Evolutionary conservation across 2,113 vertebrate species (phyloP), one percentile per base, ranked within the genome.

Genomic region (Clupea harengus): DNA sequence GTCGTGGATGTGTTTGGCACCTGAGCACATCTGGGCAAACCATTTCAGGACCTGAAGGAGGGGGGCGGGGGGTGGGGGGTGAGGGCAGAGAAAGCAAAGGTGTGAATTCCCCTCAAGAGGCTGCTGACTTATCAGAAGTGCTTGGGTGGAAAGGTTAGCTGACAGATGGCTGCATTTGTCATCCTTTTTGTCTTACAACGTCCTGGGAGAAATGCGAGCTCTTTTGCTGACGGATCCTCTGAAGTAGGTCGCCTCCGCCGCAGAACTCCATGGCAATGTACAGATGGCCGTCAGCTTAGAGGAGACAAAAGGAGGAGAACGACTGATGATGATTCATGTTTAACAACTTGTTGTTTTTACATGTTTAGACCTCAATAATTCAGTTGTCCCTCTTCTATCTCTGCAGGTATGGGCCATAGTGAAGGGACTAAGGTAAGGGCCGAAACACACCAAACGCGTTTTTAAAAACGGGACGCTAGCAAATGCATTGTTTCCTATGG

Each of bases 221-320:
- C 90, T 95, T 96, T 89, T 96, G 97, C 2, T 91, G 91, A 87
- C 89, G 95, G 84, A 99, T 97, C 94, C 93, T 97, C 67, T 96
- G 95, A 87, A 97, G 94, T 44, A 99, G 93, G 90, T 99, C 97
- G 88, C 97, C 97, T 86, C 94, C 96, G 0, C 97, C 94, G 93
- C 97, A 99, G 90, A 96, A 98, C 89, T 99, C 97, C 97, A 98
- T 99, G 57, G 97, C 95, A 87, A 98, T 97, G 88, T 96, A 97
- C 85, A 99, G 87, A 89, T 97, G 94, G 90, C 95, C 95, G 85
- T 95, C 94, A 88, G 90, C 97, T 99, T 91, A 92, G 49, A 92
- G 84, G 90, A 92, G 28, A 57, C n/a, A 83, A 1, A 78, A 64
- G 83, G 49, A 2, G 60, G n/a, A 60, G 50, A 10, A 78, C 0